A percentile compares a stretch with the other conserved stretches of the same genome.
These are phyloP conservation scores for Miltochrista miniata DNA, from an alignment of 2,888 invertebrate species.

Conservation along the genomic window DNA sequence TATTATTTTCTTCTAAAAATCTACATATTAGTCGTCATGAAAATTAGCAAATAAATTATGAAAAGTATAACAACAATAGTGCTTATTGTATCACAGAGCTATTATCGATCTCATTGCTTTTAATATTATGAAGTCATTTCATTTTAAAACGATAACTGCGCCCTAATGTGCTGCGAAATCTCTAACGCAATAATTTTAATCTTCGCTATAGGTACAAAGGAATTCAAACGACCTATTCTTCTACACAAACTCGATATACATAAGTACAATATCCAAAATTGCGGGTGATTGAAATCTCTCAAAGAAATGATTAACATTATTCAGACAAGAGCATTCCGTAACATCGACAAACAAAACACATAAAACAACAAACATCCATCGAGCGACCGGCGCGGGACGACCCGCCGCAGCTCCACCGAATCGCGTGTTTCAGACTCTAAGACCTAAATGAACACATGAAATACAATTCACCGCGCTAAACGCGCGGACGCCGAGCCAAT, in stretches of 20 bases:
- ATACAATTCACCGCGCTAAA: constrained; percentile 70
- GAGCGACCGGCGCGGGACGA: constrained; percentile 66
- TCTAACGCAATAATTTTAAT: constrained; percentile 26
- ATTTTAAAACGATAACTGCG: constrained; percentile 29
- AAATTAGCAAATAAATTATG: constrained; percentile 17
- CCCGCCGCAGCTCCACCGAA: constrained; percentile 62
- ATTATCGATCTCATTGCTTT: constrained; percentile 30
- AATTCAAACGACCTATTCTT: constrained; percentile 33
- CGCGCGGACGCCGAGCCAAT: constrained; percentile 52
- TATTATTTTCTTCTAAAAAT: no score
- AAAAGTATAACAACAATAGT: constrained; percentile 32
- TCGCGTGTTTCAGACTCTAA: constrained; percentile 77
- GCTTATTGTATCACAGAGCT: constrained; percentile 40
- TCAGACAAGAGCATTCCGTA: constrained; percentile 73
- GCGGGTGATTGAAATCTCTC: constrained; percentile 45
- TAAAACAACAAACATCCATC: constrained; percentile 78
- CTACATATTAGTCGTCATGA: constrained; percentile 8
- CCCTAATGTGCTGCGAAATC: constrained; percentile 24
- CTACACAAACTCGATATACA: constrained; percentile 35
- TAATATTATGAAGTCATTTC: constrained; percentile 23
- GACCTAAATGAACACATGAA: constrained; percentile 83
- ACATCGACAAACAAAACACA: constrained; percentile 76
- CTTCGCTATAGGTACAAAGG: constrained; percentile 30
- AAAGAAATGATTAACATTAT: constrained; percentile 82
- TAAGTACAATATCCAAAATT: constrained; percentile 40